Evolutionary conservation across 2,888 invertebrate species (phyloP), one percentile per base, ranked within the genome.

Genomic region (Magallana nippona): DNA sequence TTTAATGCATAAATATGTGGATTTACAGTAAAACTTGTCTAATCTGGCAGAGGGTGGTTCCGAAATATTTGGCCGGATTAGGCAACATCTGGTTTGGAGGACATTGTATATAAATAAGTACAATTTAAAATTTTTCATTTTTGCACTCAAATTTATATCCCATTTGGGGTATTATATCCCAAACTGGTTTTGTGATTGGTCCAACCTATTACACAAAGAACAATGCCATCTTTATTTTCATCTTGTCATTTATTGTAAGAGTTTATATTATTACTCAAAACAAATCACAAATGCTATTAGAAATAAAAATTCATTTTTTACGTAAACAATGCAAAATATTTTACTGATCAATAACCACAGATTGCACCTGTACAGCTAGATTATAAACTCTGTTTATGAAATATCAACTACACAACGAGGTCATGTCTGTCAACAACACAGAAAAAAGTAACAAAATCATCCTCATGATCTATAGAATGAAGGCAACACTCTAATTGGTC

Each of bases 281-380:
- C 44, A 22, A 71, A 71, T 71, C 71, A 71, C 22, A 71, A 71
- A 71, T 71, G 22, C 71, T 27, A 71, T 71, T 71, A 71, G 27
- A 71, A 60, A 60, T 60, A 60, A 60, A 60, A n/a, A 27, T 22
- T 27, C 5, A 27, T 27, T 71, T 71, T 44, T 44, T 71, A 71
- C 71, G 32, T 71, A 71, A 71, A 71, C 71, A 71, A 71, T 15
- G 71, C 71, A 71, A 71, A 71, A 71, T n/a, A 17, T n/a, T 71
- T 22, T 2, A 13, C 11, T 15, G 19, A 19, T 17, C 15, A 60
- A 17, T 60, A 19, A 60, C n/a, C 15, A 27, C 22, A 71, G 27
- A 71, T 71, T 71, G 71, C 71, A 71, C 71, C 71, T 71, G 71
- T 71, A 71, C 71, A 27, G 19, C 71, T 71, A 71, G 44, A 44